phyloP scores from a whole-genome alignment of 2,888 invertebrate species.

The Morinoia aosen region DNA sequence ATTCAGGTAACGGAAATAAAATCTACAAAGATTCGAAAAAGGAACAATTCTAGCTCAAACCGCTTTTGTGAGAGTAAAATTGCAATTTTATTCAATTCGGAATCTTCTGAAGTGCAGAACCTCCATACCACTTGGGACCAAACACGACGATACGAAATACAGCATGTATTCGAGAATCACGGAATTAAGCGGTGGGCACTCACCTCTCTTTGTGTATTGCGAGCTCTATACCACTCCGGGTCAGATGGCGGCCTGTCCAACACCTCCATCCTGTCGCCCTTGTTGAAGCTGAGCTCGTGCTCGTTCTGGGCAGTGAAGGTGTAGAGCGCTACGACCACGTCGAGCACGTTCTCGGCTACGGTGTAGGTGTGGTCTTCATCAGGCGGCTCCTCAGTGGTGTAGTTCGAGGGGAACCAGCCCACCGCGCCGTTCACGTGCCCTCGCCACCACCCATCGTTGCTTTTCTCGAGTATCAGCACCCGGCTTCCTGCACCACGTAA shows the following conservation, averaged over 20 bases:
- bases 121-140: too few relatives aligned
- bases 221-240: conserved; percentile 98
- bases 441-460: conserved; percentile 99
- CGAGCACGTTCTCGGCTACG: conserved; percentile 83
- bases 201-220: conserved; percentile 91
- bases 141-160: too few relatives aligned
- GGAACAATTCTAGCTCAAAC: too few relatives aligned
- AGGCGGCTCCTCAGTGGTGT: conserved; percentile 77
- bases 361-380: conserved; percentile 68
- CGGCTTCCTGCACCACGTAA: conserved; percentile 75
- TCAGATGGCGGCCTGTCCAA: conserved; percentile 96
- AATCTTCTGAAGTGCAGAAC: too few relatives aligned
- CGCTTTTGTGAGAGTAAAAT: too few relatives aligned
- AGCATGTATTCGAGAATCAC: too few relatives aligned
- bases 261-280: conserved; percentile 95
- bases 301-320: conserved; percentile 80
- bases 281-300: conserved; percentile 95
- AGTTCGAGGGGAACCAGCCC: conserved; percentile 99
- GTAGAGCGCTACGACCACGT: conserved; percentile 95
- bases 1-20: too few relatives aligned
- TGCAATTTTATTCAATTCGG: too few relatives aligned
- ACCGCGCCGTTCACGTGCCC: conserved; percentile 81
- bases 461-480: conserved; percentile 96
- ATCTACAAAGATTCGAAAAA: too few relatives aligned
- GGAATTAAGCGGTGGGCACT: background rate